A percentile compares a stretch with the other conserved stretches of the same genome.
phyloP scores from a whole-genome alignment of 1,140 invertebrate species.

The Drepana arcuata region DNA sequence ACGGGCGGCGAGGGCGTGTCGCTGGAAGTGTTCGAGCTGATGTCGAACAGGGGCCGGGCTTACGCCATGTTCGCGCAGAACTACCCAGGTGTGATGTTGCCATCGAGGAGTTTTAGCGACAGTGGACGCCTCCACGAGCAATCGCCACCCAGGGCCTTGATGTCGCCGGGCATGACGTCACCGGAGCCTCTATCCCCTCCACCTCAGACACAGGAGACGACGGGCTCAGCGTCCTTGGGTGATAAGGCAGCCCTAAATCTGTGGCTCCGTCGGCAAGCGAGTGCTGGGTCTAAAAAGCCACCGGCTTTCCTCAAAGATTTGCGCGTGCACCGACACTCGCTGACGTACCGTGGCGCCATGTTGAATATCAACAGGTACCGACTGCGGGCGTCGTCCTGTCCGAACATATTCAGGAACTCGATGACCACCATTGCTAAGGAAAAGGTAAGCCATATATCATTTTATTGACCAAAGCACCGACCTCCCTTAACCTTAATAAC shows the following conservation, averaged over 20 bases:
- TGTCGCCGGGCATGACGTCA: constrained; percentile 36
- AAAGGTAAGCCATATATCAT: constrained; percentile 64
- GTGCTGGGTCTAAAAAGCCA: constrained; percentile 67
- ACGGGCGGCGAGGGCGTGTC: constrained; percentile 83
- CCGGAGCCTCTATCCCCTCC: constrained; percentile 33
- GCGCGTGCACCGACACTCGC: constrained; percentile 79
- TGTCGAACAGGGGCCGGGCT: constrained; percentile 79
- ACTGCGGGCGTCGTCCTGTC: constrained; percentile 86
- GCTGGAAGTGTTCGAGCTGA: constrained; percentile 80
- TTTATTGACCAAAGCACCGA: not conserved
- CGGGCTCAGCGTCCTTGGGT: constrained; percentile 23
- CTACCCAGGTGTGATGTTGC: constrained; percentile 80
- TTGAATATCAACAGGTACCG: constrained; percentile 87
- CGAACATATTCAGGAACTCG: constrained; percentile 90
- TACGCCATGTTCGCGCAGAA: constrained; percentile 81
- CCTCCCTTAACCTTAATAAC: too few relatives aligned
- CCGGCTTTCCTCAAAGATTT: constrained; percentile 80
- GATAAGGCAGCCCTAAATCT: constrained; percentile 72
- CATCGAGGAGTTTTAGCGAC: constrained; percentile 81
- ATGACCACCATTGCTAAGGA: constrained; percentile 89
- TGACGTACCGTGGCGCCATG: constrained; percentile 90
- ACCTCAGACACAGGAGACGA: constrained; percentile 24
- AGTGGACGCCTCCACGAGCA: constrained; percentile 73
- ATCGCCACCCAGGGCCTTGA: constrained; percentile 45
- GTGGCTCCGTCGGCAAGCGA: constrained; percentile 71